phyloP scores from a whole-genome alignment of 2,888 invertebrate genomes.

The Kryphioiulus occultus region DNA sequence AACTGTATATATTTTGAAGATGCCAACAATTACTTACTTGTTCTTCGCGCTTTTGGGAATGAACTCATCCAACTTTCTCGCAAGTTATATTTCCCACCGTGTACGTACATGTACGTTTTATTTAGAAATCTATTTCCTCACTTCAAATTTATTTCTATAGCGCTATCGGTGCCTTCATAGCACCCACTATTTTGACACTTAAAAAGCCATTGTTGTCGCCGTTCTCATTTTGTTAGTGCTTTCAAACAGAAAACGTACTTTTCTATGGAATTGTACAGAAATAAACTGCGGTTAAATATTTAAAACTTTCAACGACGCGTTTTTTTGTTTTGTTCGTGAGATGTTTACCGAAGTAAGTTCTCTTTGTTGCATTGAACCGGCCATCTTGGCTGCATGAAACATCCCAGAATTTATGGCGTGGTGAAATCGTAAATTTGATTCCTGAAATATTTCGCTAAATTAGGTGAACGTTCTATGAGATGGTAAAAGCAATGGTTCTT shows the following conservation, averaged over 20 bases:
- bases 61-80: background rate
- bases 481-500: no score
- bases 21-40: constrained; percentile 12
- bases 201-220: background rate
- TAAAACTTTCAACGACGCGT: background rate
- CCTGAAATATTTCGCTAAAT: background rate
- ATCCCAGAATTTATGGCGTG: background rate
- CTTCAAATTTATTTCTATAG: background rate
- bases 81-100: background rate
- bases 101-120: background rate
- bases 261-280: background rate
- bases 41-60: background rate
- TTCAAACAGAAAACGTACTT: background rate
- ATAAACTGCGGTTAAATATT: background rate
- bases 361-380: background rate
- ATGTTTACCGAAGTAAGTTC: background rate
- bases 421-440: background rate
- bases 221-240: background rate
- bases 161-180: background rate
- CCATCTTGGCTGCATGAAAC: background rate
- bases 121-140: background rate
- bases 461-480: constrained; percentile 7
- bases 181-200: background rate
- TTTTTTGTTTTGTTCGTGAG: background rate
- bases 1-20: background rate